These are phyloP conservation scores for Drosophila kurseongensis DNA, from an alignment of 1,140 invertebrate genomes.

Conservation along the genomic window DNA sequence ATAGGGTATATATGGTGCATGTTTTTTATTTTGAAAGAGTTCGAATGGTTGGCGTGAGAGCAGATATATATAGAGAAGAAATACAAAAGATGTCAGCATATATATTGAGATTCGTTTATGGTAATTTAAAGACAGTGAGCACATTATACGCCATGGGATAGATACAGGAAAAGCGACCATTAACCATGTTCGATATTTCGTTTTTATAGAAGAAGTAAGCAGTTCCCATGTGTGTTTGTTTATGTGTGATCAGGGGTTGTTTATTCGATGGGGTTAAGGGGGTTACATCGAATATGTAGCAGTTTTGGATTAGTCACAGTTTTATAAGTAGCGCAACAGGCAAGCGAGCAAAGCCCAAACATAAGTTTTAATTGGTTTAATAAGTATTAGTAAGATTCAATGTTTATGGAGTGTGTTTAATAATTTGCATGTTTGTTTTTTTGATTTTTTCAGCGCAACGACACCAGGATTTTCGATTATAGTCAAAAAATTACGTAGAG, in stretches of 20 bases:
- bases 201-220: slow-evolving; percentile 69
- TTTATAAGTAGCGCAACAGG: slow-evolving; percentile 67
- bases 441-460: slow-evolving; percentile 72
- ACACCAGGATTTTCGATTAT: slow-evolving; percentile 69
- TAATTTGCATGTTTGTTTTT: slow-evolving; percentile 54
- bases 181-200: slow-evolving; percentile 57
- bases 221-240: slow-evolving; percentile 69
- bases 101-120: slow-evolving; percentile 54
- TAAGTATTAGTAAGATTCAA: slow-evolving; percentile 47
- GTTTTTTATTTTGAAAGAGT: slow-evolving; percentile 29
- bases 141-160: slow-evolving; percentile 55
- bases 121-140: slow-evolving; percentile 60
- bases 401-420: slow-evolving; percentile 53
- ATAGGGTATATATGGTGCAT: slow-evolving; percentile 55
- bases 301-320: slow-evolving; percentile 37
- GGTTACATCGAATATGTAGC: slow-evolving; percentile 24
- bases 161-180: slow-evolving; percentile 66
- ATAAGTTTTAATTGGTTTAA: slow-evolving; percentile 49
- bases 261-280: slow-evolving; percentile 36
- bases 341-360: slow-evolving; percentile 76
- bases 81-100: slow-evolving; percentile 62
- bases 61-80: slow-evolving; percentile 55
- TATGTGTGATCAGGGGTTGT: slow-evolving; percentile 37
- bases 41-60: slow-evolving; percentile 65
- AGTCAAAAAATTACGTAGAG: slow-evolving; percentile 59